Evolutionary conservation across 2,888 invertebrate species (phyloP), one percentile per base, ranked within the genome.

Genomic region (Corbicula japonica): DNA sequence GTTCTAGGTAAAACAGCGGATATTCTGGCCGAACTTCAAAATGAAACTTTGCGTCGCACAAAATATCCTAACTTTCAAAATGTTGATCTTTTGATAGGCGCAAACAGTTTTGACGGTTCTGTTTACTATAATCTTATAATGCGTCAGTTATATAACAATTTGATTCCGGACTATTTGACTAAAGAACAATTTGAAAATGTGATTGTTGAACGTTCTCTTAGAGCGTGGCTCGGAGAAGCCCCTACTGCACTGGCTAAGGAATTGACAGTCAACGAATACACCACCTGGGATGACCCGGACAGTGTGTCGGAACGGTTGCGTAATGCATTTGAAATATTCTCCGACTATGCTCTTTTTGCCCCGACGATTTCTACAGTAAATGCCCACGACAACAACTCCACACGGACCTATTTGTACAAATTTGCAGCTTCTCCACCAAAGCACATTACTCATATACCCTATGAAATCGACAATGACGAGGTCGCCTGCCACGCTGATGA

Each of bases 41-140:
- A 18, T 4, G 18, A 15, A 15, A 12, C 10, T 18, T 30, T 5
- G 35, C 15, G 10, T 12, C 10, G n/a, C 21, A 23, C n/a, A 35
- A 63, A 63, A 15, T 75, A 62, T 52, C 23, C 50, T 26, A 50
- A 30, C 21, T 75, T 62, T 35, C 30, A 23, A 15, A 54, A 62
- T 18, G 26, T 62, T 10, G 68, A 75, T 32, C 35, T 75, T 8
- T 21, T 75, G 23, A 75, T 75, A 23, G 75, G 75, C 1, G 62
- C 35, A n/a, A 75, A 75, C 26, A 75, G 56, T 35, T 62, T 32
- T 32, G 75, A 75, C 26, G 68, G 68, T 30, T 26, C 46, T 4
- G 61, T 75, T 0, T 66, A 73, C 38, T n/a, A n/a, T n/a, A n/a
- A n/a, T n/a, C n/a, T n/a, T n/a, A 28, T 6, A 1, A 41, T 10